Conservation (phyloP, 2,888 invertebrate genomes). For the Artemia sp. region DNA sequence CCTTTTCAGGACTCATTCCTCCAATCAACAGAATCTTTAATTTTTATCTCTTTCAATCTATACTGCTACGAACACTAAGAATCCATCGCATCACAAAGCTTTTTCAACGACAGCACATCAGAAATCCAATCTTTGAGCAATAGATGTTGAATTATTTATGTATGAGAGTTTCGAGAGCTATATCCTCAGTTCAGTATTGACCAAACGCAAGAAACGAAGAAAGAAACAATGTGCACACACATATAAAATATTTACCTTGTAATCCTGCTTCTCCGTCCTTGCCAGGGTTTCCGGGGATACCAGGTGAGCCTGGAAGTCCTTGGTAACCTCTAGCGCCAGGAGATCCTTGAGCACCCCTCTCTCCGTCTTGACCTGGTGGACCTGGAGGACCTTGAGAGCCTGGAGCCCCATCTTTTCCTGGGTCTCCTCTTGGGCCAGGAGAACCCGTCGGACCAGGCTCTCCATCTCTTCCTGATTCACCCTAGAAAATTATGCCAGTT, state of each 20-base stretch:
- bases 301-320: constrained; percentile 56
- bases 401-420: constrained; percentile 44
- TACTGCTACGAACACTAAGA: no score
- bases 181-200: no score
- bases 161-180: no score
- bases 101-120: no score
- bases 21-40: no score
- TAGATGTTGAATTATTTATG: no score
- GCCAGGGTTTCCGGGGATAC: constrained; percentile 53
- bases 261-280: constrained; percentile 60
- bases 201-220: no score
- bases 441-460: constrained; percentile 53
- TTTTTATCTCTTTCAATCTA: no score
- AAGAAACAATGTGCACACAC: not conserved
- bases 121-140: no score
- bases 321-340: constrained; percentile 63
- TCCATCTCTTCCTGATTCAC: constrained; percentile 62
- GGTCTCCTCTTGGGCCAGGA: constrained; percentile 57
- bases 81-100: no score
- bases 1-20: no score
- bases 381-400: constrained; percentile 42
- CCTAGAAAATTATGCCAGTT: constrained; percentile 35
- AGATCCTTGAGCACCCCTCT: constrained; percentile 55
- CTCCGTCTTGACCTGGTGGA: constrained; percentile 49
- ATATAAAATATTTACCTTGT: constrained; percentile 30